Conservation (phyloP, 1,140 invertebrate species). For the Bombus superbus region DNA sequence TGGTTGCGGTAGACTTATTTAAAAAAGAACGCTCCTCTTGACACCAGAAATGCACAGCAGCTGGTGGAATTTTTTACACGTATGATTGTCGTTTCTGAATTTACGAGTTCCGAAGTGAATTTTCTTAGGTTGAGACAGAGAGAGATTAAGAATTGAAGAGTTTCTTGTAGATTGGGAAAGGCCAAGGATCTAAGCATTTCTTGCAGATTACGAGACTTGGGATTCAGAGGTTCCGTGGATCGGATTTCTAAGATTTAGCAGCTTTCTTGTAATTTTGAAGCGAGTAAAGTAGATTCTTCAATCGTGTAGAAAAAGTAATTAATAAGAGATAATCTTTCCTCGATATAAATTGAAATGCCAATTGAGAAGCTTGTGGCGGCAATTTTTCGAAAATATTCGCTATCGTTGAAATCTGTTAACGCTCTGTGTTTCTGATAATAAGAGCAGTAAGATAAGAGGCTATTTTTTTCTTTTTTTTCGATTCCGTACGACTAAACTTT, state of each 20-base stretch:
- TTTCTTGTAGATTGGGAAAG: background rate
- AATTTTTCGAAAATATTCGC: no score
- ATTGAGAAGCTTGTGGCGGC: no score
- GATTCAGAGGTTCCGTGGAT: background rate
- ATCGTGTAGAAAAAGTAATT: no score
- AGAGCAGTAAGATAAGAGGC: background rate
- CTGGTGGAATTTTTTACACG: background rate
- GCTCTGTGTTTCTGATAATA: background rate
- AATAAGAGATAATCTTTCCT: no score
- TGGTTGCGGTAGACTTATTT: no score
- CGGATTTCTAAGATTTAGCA: no score
- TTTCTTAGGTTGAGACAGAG: no score
- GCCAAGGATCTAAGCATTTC: background rate
- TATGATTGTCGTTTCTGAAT: background rate
- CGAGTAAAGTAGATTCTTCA: no score
- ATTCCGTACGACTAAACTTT: background rate
- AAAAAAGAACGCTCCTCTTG: no score
- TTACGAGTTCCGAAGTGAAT: background rate
- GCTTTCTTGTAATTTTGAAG: background rate
- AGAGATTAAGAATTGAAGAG: background rate
- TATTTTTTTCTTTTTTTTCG: background rate
- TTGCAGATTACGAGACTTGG: background rate
- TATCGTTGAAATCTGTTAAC: background rate
- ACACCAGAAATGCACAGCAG: background rate
- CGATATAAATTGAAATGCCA: no score